These are phyloP conservation scores for Calcarius lapponicus DNA, from an alignment of 2,797 vertebrate genomes.

Conservation along the genomic window DNA sequence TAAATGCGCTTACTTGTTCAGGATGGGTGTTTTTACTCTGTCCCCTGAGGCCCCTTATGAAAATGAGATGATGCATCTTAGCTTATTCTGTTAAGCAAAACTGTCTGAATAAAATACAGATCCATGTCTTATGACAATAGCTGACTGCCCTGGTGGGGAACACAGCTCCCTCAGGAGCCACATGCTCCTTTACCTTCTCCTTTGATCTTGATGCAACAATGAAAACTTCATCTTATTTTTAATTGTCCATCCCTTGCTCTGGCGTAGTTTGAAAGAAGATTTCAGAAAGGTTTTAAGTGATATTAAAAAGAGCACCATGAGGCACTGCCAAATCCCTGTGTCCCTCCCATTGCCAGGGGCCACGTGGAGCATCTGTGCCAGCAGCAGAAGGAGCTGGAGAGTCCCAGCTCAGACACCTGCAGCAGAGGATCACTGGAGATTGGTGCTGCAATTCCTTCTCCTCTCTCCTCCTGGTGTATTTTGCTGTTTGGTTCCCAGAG, in stretches of 20 bases:
- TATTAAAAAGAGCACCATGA: neutral
- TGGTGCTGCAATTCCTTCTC: neutral
- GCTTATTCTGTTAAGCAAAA: conserved; percentile 29
- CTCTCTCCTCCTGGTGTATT: neutral
- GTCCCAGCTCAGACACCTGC: fast-evolving
- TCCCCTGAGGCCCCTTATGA: neutral
- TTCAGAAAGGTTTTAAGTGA: neutral
- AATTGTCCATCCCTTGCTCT: neutral
- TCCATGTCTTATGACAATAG: neutral
- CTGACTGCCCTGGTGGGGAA: neutral
- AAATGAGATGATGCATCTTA: conserved; percentile 11
- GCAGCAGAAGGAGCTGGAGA: neutral
- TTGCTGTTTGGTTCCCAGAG: neutral
- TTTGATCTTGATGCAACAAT: conserved; percentile 34
- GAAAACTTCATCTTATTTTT: conserved; percentile 35
- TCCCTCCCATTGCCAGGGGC: neutral
- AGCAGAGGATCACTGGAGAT: neutral
- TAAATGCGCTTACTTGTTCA: neutral
- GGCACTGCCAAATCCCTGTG: neutral
- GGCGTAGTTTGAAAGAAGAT: neutral
- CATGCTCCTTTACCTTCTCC: neutral
- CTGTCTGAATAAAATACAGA: neutral
- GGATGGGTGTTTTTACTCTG: neutral
- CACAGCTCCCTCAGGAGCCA: neutral
- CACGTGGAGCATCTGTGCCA: neutral